Conservation (phyloP, 2,797 vertebrate species). For the Mormyrops boulengeri region DNA sequence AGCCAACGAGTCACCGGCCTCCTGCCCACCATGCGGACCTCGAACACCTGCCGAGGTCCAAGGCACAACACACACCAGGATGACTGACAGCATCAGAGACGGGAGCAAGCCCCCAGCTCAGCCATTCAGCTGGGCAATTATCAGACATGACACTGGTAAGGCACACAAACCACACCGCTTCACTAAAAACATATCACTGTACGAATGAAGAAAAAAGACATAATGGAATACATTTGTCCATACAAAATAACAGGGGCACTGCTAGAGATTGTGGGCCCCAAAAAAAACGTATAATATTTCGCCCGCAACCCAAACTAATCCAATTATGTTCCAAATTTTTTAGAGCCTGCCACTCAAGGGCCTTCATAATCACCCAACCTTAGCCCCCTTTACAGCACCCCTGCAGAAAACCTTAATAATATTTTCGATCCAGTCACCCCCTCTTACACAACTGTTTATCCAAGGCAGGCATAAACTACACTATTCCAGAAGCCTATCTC, state of each 20-base stretch:
- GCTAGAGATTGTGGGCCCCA: background rate
- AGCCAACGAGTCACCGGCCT: constrained; percentile 62
- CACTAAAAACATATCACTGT: background rate
- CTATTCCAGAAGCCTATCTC: background rate
- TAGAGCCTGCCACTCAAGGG: background rate
- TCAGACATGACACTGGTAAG: background rate
- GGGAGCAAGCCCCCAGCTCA: background rate
- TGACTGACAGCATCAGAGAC: background rate
- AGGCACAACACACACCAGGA: background rate
- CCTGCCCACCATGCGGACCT: constrained; percentile 60
- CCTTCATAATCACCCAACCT: background rate
- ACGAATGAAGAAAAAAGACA: background rate
- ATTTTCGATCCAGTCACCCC: background rate
- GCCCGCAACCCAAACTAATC: background rate
- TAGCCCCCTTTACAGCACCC: background rate
- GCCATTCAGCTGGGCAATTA: background rate
- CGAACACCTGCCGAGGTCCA: constrained; percentile 50
- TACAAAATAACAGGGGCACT: background rate
- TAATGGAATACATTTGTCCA: background rate
- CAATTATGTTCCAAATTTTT: background rate
- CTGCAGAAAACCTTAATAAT: background rate
- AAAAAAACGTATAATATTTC: background rate
- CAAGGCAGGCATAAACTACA: background rate
- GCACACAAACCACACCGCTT: background rate
- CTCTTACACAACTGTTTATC: background rate